Conservation (phyloP, 2,113 vertebrate species). For the Phaethornis superciliosus region DNA sequence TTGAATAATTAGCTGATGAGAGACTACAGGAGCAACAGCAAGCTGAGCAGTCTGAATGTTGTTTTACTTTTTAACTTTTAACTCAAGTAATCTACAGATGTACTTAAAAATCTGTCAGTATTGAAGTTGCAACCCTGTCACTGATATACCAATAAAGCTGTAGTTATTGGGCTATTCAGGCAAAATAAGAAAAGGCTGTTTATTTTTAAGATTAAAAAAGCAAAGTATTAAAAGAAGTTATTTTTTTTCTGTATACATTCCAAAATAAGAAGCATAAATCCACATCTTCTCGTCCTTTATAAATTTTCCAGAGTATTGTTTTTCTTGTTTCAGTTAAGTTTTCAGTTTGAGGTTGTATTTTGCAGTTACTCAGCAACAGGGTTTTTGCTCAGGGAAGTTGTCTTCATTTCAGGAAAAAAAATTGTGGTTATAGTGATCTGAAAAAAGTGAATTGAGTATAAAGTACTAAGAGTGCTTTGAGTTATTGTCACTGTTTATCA, state of each 20-base stretch:
- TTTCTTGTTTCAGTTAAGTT: not conserved
- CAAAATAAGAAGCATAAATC: not conserved
- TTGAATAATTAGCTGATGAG: not conserved
- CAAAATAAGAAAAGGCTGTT: not conserved
- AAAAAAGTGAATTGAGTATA: not conserved
- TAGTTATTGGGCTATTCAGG: not conserved
- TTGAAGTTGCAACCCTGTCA: not conserved
- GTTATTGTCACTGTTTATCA: not conserved
- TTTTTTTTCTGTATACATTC: not conserved
- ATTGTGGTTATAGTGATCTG: not conserved
- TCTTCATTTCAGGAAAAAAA: not conserved
- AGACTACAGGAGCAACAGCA: not conserved
- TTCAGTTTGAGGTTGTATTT: not conserved
- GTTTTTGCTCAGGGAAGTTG: not conserved
- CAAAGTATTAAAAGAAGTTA: not conserved
- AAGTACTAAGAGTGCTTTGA: not conserved
- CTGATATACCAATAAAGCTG: not conserved
- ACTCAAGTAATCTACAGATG: not conserved
- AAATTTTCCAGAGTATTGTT: not conserved
- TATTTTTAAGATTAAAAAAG: not conserved
- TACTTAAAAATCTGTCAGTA: not conserved
- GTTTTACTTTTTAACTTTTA: not conserved
- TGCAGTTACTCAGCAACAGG: not conserved
- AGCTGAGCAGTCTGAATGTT: too few relatives aligned
- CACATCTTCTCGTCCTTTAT: not conserved